A percentile compares a stretch with the other conserved stretches of the same genome.
Conservation (phyloP, 2,888 invertebrate genomes). For the Cheilosia vernalis region DNA sequence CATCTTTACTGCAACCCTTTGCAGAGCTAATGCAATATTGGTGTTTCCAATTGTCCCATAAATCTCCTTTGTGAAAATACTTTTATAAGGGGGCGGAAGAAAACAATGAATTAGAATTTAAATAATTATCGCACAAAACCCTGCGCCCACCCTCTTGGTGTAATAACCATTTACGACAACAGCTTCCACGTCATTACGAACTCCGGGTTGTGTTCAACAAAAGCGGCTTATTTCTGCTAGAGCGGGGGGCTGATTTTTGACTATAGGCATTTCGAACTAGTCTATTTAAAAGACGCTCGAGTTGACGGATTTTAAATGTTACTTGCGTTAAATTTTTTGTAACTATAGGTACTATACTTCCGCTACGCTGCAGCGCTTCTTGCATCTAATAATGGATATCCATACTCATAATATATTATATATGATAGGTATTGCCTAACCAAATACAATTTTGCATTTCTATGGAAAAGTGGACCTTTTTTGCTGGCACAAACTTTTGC, state of each 20-base stretch:
- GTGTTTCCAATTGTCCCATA: neutral
- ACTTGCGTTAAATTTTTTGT: too few species aligned
- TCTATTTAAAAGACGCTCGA: neutral
- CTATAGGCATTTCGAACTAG: neutral
- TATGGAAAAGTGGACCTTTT: neutral
- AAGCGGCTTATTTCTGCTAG: neutral
- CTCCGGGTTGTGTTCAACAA: slow-evolving; percentile 2
- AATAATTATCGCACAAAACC: slow-evolving; percentile 24
- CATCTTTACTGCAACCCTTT: neutral
- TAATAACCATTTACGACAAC: slow-evolving; percentile 18
- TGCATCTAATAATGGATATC: neutral
- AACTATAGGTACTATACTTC: too few species aligned
- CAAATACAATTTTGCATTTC: slow-evolving; percentile 9
- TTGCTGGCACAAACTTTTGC: slow-evolving; percentile 12
- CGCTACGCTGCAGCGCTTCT: neutral
- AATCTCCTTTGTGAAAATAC: neutral
- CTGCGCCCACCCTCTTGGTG: neutral
- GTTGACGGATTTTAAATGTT: neutral
- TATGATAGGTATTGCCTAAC: neutral
- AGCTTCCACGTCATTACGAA: slow-evolving; percentile 19
- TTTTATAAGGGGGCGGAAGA: neutral
- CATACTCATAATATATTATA: neutral
- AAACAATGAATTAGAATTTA: slow-evolving; percentile 25
- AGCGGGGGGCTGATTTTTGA: neutral
- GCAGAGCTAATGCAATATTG: neutral